Base-by-base conservation (phyloP, 2,113 vertebrate species). In the Brachypodius melanocephalos region DNA sequence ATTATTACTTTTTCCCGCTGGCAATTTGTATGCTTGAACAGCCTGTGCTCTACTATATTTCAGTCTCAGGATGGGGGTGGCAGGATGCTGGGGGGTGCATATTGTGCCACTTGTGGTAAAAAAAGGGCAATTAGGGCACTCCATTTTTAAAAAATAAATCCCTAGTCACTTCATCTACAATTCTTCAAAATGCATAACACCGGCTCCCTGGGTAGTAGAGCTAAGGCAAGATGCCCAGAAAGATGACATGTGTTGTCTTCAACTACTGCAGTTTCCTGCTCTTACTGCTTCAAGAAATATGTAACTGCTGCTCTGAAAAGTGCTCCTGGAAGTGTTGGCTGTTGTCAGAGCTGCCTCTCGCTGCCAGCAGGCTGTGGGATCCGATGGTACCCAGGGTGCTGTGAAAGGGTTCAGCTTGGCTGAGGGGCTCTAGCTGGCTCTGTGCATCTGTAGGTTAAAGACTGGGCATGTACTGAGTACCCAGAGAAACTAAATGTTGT, bases 1-100 rank as follows among this genome's bases (percentile, higher is more conserved):
- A 93, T 97, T 94, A 97, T 97, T 97, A 66, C 91, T 91, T 90
- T 74, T 93, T 85, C 90, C 88, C 7, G 3, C 6, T 89, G 92
- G 82, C 84, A 94, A 80, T 95, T 89, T 82, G 73, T 88, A 79
- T 95, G 91, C 92, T 63, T 36, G 68, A 80, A 21, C 78, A 86
- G 81, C 6, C 7, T 10, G 67, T n/a, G 65, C 42, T 16, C 61
- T 31, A 8, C 52, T 28, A 48, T 76, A 55, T 91, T 77, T 34
- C 36, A 73, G 73, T 52, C 38, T 90, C 22, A 1, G 45, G 25
- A 14, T 74, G 45, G 61, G 42, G 74, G 22, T 29, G n/a, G 34
- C 13, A 38, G 66, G 57, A 8, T 68, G 72, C 73, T 68, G 55
- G 55, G 62, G 77, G 62, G 51, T 90, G 75, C 48, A 28, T 46